Percentiles rank a stretch among this genome's conserved stretches.
phyloP scores from a whole-genome alignment of 2,797 vertebrate species.

The Esox masquinongy region DNA sequence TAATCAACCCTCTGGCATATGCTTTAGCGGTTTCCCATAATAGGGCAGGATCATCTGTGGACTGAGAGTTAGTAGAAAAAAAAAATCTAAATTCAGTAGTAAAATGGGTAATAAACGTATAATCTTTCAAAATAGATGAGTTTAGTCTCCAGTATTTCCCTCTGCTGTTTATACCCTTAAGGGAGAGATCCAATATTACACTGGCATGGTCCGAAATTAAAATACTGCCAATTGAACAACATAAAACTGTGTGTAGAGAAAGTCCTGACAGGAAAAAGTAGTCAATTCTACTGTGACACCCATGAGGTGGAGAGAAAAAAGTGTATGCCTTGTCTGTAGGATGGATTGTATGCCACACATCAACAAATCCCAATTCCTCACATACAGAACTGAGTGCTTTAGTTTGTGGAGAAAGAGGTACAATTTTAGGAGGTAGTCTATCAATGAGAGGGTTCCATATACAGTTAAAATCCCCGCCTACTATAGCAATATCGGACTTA shows the following conservation, averaged over 20 bases:
- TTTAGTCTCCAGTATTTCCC: constrained; percentile 6
- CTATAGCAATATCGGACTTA: background rate
- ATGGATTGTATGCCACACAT: constrained; percentile 2
- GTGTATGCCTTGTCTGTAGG: background rate
- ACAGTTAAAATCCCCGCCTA: constrained; percentile 12
- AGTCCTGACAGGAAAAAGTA: constrained; percentile 1
- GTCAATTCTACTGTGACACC: background rate
- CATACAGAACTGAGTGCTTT: background rate
- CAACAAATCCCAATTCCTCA: constrained; percentile 10
- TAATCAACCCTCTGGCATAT: constrained; percentile 7
- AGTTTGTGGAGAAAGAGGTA: background rate
- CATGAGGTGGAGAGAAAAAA: background rate
- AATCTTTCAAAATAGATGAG: background rate
- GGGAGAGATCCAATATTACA: background rate
- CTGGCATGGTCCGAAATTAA: constrained; percentile 2
- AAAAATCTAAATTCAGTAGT: constrained; percentile 8
- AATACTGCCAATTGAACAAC: background rate
- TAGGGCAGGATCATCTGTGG: constrained; percentile 6
- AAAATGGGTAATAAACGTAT: constrained; percentile 11
- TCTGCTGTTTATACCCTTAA: too few relatives aligned
- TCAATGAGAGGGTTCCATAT: constrained; percentile 3
- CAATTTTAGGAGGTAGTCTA: background rate
- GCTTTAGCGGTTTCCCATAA: constrained; percentile 19
- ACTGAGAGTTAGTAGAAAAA: constrained; percentile 2
- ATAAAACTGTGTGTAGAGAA: background rate